Evolutionary conservation across 2,113 vertebrate genomes (phyloP).

Genomic region (Turnix velox): DNA sequence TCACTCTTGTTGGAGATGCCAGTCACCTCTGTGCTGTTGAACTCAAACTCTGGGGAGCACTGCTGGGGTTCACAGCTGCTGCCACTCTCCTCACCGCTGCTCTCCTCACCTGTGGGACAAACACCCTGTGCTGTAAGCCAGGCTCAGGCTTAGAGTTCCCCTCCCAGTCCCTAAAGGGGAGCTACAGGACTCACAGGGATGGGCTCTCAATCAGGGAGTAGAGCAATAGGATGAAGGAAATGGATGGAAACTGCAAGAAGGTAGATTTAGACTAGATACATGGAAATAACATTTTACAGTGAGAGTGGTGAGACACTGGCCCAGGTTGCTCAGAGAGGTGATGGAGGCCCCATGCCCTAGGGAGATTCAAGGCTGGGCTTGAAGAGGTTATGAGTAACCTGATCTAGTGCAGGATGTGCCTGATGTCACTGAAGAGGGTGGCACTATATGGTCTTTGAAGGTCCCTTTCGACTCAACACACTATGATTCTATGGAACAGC

Average conservation of each 20-base stretch:
- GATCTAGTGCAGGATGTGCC: background rate
- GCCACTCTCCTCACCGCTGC: constrained; percentile 88
- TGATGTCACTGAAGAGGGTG: background rate
- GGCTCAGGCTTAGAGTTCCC: background rate
- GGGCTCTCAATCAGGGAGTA: background rate
- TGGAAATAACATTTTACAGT: background rate
- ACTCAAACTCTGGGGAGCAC: constrained; percentile 80
- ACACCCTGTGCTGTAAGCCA: background rate
- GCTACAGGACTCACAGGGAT: background rate
- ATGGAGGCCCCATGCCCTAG: background rate
- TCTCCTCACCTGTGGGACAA: constrained; percentile 76
- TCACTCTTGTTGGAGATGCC: constrained; percentile 50
- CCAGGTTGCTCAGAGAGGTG: background rate
- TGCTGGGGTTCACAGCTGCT: constrained; percentile 85
- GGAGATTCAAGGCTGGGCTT: background rate
- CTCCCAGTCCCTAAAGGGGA: background rate
- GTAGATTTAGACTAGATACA: background rate
- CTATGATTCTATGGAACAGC: background rate
- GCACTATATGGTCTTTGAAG: background rate
- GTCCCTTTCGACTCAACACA: background rate
- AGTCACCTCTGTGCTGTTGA: constrained; percentile 75
- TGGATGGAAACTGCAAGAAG: background rate
- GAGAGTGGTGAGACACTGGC: too few species aligned
- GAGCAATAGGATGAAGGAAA: background rate
- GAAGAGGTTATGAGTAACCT: background rate